Conservation (phyloP, 2,888 invertebrate species). For the Conchocele bisecta region DNA sequence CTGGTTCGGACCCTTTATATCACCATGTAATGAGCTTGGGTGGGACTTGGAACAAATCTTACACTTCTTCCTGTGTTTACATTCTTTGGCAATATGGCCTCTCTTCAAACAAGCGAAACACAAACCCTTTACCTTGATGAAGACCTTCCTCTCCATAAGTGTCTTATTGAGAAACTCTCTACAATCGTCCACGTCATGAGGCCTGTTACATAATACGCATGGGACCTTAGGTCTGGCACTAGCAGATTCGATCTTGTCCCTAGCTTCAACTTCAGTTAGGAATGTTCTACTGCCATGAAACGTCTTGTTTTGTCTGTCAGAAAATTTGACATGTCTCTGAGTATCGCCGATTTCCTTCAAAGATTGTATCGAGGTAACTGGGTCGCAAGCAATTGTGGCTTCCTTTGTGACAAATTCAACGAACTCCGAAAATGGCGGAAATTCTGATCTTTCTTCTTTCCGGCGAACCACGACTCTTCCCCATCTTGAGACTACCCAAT, state of each 20-base stretch:
- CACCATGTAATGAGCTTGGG: slow-evolving; percentile 41
- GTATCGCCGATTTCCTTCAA: too few species aligned
- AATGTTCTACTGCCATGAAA: too few species aligned
- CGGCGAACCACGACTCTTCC: slow-evolving; percentile 14
- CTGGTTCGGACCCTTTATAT: not conserved
- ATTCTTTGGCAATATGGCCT: slow-evolving; percentile 16
- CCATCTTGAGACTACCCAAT: slow-evolving; percentile 34
- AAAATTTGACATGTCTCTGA: too few species aligned
- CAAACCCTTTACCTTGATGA: slow-evolving; percentile 8
- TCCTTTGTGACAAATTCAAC: slow-evolving; percentile 35
- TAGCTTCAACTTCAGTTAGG: too few species aligned
- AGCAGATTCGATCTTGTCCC: slow-evolving; percentile 10
- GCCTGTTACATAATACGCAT: too few species aligned
- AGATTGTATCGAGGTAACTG: slow-evolving; percentile 33
- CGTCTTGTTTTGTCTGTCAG: too few species aligned
- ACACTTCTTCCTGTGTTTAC: slow-evolving; percentile 12
- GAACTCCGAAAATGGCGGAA: slow-evolving; percentile 35
- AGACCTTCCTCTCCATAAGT: slow-evolving; percentile 23
- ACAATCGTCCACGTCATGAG: slow-evolving; percentile 15
- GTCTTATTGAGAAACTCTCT: slow-evolving; percentile 12
- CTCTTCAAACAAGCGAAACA: slow-evolving; percentile 37
- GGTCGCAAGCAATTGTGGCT: slow-evolving; percentile 50
- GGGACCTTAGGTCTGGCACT: not conserved
- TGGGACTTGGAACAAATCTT: slow-evolving; percentile 23
- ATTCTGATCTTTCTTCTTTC: slow-evolving; percentile 7